phyloP scores from a whole-genome alignment of 2,888 invertebrate species.

The Tiphia femorata region DNA sequence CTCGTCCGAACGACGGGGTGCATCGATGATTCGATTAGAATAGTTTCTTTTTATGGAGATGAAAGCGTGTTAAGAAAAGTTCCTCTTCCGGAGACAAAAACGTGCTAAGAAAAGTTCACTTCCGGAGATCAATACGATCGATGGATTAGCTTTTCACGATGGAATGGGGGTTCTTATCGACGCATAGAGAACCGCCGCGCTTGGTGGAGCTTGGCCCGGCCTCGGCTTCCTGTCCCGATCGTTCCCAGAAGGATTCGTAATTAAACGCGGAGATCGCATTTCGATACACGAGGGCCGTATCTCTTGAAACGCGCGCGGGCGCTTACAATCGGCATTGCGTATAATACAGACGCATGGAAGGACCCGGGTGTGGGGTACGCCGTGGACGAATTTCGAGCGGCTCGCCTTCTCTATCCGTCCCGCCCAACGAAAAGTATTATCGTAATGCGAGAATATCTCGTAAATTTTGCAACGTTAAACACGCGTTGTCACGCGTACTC shows the following conservation, averaged over 20 bases:
- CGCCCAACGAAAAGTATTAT: constrained; percentile 32
- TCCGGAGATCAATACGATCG: background rate
- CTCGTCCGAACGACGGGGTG: too few relatives aligned
- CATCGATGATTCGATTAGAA: too few relatives aligned
- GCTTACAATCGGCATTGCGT: constrained; percentile 16
- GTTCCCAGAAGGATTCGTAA: constrained; percentile 53
- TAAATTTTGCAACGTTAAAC: constrained; percentile 30
- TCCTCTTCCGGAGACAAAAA: too few relatives aligned
- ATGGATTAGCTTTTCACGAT: constrained; percentile 3
- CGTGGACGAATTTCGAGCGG: constrained; percentile 28
- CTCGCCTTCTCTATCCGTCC: constrained; percentile 21
- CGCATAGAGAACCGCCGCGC: background rate
- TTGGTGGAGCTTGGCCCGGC: too few relatives aligned
- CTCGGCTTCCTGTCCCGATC: constrained; percentile 35
- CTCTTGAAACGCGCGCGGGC: constrained; percentile 40
- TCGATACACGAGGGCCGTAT: constrained; percentile 42
- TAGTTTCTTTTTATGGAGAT: too few relatives aligned
- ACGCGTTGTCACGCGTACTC: background rate
- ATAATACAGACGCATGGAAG: too few relatives aligned
- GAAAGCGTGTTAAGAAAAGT: too few relatives aligned
- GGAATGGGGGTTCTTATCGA: constrained; percentile 6
- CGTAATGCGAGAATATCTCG: constrained; percentile 18
- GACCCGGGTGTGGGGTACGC: constrained; percentile 14
- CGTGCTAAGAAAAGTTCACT: background rate
- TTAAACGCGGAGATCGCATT: constrained; percentile 51